Evolutionary conservation across 1,140 invertebrate genomes (phyloP).

Genomic region (Paralvinella palmiformis): DNA sequence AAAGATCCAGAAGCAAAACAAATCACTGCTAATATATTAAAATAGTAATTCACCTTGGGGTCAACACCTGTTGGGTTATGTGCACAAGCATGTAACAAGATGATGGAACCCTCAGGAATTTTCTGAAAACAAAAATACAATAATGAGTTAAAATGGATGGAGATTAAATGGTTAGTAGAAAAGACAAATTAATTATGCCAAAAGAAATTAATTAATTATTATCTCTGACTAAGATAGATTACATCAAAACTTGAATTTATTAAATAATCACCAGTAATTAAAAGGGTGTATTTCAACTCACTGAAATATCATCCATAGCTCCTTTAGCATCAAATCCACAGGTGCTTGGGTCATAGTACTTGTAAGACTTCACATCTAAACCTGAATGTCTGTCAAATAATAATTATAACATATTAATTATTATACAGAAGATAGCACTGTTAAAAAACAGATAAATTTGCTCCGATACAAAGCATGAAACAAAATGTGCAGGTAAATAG

Average conservation of each 20-base stretch:
- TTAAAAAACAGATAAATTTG: slow-evolving; percentile 9
- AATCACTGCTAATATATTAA: no score
- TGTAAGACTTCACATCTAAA: slow-evolving; percentile 81
- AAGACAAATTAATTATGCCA: no score
- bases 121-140: slow-evolving; percentile 61
- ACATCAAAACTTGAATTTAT: no score
- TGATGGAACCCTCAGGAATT: slow-evolving; percentile 87
- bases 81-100: slow-evolving; percentile 95
- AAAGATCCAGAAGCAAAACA: no score
- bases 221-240: no score
- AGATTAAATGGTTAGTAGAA: no score
- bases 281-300: no score
- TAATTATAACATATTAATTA: not conserved
- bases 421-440: no score
- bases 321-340: slow-evolving; percentile 93
- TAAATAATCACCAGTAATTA: no score
- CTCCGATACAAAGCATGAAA: no score
- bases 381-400: slow-evolving; percentile 62
- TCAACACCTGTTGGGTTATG: slow-evolving; percentile 97
- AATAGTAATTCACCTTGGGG: slow-evolving; percentile 53
- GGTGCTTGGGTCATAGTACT: slow-evolving; percentile 92
- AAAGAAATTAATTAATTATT: no score
- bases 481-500: no score
- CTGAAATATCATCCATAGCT: slow-evolving; percentile 81
- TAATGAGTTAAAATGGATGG: slow-evolving; percentile 26